Evolutionary conservation across 2,888 invertebrate species (phyloP).

Genomic region (Apamea epomidion): DNA sequence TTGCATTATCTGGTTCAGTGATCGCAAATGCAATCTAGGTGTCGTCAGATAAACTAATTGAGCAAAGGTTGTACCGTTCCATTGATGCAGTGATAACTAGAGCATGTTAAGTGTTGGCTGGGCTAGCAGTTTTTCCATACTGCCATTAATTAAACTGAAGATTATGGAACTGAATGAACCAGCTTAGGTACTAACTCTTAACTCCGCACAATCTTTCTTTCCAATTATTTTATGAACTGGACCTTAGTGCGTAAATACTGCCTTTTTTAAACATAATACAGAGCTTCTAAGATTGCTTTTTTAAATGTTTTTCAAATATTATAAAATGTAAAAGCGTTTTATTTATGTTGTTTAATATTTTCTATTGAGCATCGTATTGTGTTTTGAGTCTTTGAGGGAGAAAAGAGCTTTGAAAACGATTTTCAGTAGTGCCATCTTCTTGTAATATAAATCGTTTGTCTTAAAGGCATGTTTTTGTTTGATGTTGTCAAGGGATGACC

Average conservation of each 20-base stretch:
- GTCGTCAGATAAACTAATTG: neutral
- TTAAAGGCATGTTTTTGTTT: slow-evolving; percentile 16
- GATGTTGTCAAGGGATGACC: neutral
- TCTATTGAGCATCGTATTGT: slow-evolving; percentile 38
- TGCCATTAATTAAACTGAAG: neutral
- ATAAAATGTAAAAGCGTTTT: slow-evolving; percentile 48
- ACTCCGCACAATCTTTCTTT: neutral
- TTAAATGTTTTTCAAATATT: slow-evolving; percentile 42
- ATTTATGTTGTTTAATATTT: slow-evolving; percentile 53
- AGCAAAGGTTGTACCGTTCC: neutral
- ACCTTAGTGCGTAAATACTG: neutral
- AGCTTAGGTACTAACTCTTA: neutral
- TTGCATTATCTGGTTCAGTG: neutral
- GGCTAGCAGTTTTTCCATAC: neutral
- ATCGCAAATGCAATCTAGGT: neutral
- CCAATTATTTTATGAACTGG: neutral
- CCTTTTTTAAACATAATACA: slow-evolving; percentile 10
- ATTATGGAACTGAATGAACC: neutral
- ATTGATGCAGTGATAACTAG: neutral
- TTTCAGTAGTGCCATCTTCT: slow-evolving; percentile 32
- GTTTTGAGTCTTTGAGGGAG: slow-evolving; percentile 38
- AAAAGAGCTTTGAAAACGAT: slow-evolving; percentile 35
- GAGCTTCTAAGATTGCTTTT: slow-evolving; percentile 10
- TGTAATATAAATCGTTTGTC: slow-evolving; percentile 25
- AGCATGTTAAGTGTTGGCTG: no score